Evolutionary conservation across 2,113 vertebrate species (phyloP), one percentile per base, ranked within the genome.

Genomic region (Lota lota): DNA sequence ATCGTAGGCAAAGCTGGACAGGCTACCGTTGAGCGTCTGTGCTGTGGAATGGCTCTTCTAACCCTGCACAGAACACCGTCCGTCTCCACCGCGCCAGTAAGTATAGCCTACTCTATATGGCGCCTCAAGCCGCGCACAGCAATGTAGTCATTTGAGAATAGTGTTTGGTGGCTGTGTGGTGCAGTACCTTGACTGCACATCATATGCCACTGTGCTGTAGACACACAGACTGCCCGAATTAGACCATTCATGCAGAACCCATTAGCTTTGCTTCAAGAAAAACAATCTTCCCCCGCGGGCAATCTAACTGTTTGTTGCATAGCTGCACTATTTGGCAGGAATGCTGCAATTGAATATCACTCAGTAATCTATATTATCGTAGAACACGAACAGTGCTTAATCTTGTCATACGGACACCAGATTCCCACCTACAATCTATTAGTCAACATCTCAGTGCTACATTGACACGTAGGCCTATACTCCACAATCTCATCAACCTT

Each of bases 21-120:
- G 28, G 28, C 28, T 33, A 6, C 4, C 7, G 28, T 33, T 33
- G 28, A 33, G 40, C 12, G 40, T 47, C 10, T 47, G 40, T 47
- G 40, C 40, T 47, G 40, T 47, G 40, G 40, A 47, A 95, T 95
- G 94, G 94, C 94, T 77, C 84, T 95, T 82, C 89, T 95, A 69
- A 95, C 94, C 4, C 86, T 95, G 74, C 93, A 90, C 62, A 90
- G 94, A 67, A 84, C 88, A 18, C 93, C 93, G 1, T 92, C 93
- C 22, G 75, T 91, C 76, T 85, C 90, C 68, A 75, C 85, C 11
- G 63, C 80, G 75, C 82, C 81, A 19, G 90, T 88, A 79, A 88
- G 78, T 80, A 66, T 16, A 20, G 3, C 16, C 53, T 56, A 16
- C 53, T 18, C n/a, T 56, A 18, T 10, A 33, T 33, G 51, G 28